These are phyloP conservation scores for Pagetopsis macropterus DNA, from an alignment of 2,797 vertebrate species.

Conservation along the genomic window DNA sequence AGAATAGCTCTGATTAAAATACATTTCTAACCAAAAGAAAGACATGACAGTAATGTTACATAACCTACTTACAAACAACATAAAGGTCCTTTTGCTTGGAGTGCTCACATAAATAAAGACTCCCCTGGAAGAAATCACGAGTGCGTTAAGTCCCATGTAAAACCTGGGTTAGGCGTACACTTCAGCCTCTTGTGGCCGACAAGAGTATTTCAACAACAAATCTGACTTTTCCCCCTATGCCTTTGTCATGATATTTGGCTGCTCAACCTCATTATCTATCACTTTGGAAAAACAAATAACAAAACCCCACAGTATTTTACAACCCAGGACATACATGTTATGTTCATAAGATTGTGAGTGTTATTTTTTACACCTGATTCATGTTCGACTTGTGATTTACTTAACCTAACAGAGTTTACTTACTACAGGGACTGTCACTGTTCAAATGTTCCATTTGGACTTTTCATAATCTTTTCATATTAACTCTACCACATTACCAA, in stretches of 20 bases:
- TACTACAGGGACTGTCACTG: neutral
- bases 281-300: neutral
- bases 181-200: too few relatives aligned
- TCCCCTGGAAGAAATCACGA: too few relatives aligned
- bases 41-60: too few relatives aligned
- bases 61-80: too few relatives aligned
- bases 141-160: too few relatives aligned
- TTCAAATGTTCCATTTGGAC: neutral
- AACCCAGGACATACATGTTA: conserved; percentile 9
- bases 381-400: neutral
- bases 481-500: conserved; percentile 17
- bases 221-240: neutral
- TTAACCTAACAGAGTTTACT: neutral
- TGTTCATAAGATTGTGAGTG: neutral
- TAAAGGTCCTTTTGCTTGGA: too few relatives aligned
- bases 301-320: neutral
- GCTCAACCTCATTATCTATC: neutral
- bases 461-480: neutral
- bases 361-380: neutral
- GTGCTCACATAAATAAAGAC: too few relatives aligned
- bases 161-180: too few relatives aligned
- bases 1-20: too few relatives aligned
- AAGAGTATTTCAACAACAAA: too few relatives aligned
- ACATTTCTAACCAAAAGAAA: too few relatives aligned
- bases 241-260: conserved; percentile 8